Base-by-base conservation (phyloP, 1,140 invertebrate species). In the Listronotus oregonensis region DNA sequence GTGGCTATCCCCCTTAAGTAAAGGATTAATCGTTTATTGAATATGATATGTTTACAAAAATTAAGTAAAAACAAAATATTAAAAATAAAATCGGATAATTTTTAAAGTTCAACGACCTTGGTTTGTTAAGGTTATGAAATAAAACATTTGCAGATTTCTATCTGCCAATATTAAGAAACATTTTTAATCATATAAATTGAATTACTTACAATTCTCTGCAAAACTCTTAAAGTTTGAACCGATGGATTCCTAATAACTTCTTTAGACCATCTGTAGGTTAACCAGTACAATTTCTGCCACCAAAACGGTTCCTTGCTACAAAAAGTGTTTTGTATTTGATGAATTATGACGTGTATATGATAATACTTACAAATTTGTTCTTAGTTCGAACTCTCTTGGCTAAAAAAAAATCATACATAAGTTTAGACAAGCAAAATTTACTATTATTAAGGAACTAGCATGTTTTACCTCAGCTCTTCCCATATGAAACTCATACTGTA, bases 201-300 rank as follows among this genome's bases (percentile, higher is more conserved):
- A 10, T 50, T 44, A 77, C 83, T 85, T 81, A 92, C 91, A 73
- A 92, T 80, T 86, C 92, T 93, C 72, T 94, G 90, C 17, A 89
- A 56, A 64, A 92, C 86, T 67, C 87, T 80, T 39, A 92, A 69
- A 15, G 83, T 77, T 72, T 92, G 90, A 6, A 93, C 79, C 0
- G 86, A 82, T 6, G 90, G 90, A 80, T 93, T 88, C 61, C 91
- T 80, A 7, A 88, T 59, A 44, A 91, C 80, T 66, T 90, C 86
- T 2, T 90, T 55, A 27, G 90, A 79, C 68, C 87, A 85, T 72
- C 92, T 80, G 73, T 88, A 85, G 34, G 86, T 85, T 18, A 94
- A 76, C 83, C 88, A 91, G 64, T 84, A 82, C 1, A 92, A 80
- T 75, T 88, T 87, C 0, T 80, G 83, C 71, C 85, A 84, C 82